Conservation (phyloP, 2,797 vertebrate species). For the Anguilla megastoma region DNA sequence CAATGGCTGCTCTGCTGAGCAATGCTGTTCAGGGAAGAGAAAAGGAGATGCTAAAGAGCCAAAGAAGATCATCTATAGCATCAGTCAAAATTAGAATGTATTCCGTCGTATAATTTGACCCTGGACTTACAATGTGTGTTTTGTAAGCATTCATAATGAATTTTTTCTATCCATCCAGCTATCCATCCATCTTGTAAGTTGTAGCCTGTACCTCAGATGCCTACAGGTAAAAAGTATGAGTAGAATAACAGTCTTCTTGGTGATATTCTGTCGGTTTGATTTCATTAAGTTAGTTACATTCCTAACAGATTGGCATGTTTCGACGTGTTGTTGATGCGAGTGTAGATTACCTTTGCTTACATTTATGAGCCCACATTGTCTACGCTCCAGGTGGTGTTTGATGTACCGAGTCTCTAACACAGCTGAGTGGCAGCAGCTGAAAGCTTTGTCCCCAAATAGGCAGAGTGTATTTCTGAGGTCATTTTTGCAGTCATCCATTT, state of each 20-base stretch:
- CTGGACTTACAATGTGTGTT: background rate
- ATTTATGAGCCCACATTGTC: background rate
- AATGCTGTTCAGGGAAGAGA: background rate
- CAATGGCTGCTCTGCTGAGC: background rate
- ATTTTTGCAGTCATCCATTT: background rate
- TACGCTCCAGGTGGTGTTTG: background rate
- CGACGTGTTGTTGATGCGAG: background rate
- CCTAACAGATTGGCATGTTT: background rate
- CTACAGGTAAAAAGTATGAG: background rate
- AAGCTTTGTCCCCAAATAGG: background rate
- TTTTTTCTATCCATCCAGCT: background rate
- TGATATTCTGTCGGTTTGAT: background rate
- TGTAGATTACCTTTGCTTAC: background rate
- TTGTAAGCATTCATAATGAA: background rate
- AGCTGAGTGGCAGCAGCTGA: background rate
- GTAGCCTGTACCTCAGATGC: too few species aligned
- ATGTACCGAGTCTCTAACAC: background rate
- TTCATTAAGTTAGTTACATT: background rate
- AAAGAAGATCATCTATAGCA: background rate
- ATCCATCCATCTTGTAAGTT: background rate
- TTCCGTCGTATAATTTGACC: background rate
- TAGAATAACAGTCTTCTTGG: background rate
- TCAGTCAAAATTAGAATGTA: background rate
- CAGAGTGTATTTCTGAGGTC: background rate
- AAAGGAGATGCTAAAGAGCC: background rate